phyloP scores from a whole-genome alignment of 2,888 invertebrate species.

The Agriopis aurantiaria region DNA sequence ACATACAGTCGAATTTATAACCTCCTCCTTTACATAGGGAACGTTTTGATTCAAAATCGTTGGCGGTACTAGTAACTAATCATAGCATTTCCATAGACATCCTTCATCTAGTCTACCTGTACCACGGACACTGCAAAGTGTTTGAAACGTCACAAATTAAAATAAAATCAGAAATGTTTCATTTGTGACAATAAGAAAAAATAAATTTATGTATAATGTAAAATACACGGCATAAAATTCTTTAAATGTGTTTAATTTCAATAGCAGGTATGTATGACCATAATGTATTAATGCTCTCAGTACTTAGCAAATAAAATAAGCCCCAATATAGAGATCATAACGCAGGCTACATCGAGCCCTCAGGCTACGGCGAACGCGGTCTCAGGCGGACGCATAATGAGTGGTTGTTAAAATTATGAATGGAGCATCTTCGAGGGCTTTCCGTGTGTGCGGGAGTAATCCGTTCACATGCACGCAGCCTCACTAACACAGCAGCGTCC shows the following conservation, averaged over 20 bases:
- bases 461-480: constrained; percentile 44
- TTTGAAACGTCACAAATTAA: no score
- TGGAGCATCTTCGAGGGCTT: constrained; percentile 71
- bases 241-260: not conserved
- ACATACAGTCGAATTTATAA: no score
- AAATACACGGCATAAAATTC: no score
- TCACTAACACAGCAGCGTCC: constrained; percentile 50
- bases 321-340: constrained; percentile 42
- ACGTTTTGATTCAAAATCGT: no score
- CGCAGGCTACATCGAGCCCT: constrained; percentile 62
- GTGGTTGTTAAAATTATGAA: constrained; percentile 83
- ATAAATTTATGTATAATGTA: no score
- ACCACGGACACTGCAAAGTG: no score
- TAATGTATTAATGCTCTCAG: not conserved
- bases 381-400: constrained; percentile 73
- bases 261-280: not conserved
- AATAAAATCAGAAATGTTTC: no score
- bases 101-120: no score
- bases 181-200: no score
- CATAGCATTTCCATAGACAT: no score
- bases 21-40: no score
- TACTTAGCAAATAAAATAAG: constrained; percentile 40
- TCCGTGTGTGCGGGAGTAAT: constrained; percentile 57
- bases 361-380: constrained; percentile 64
- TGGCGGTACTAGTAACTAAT: no score